phyloP scores from a whole-genome alignment of 2,888 invertebrate species.

The Andrena minutula region DNA sequence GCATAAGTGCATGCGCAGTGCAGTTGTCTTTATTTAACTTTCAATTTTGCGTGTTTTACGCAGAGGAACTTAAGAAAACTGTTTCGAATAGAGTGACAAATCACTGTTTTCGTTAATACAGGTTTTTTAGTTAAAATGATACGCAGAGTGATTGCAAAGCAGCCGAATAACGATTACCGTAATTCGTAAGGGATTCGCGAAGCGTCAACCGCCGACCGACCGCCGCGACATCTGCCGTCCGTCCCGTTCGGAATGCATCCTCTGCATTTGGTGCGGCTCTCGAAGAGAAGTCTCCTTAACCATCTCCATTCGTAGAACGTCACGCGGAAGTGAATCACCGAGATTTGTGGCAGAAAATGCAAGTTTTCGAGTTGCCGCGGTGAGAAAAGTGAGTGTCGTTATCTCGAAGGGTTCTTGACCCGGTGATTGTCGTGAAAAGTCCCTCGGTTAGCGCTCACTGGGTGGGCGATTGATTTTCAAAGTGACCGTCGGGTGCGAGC shows the following conservation, averaged over 20 bases:
- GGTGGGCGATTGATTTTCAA: constrained; percentile 72
- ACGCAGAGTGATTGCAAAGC: too few species aligned
- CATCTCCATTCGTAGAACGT: constrained; percentile 69
- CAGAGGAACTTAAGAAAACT: not conserved
- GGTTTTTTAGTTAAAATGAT: not conserved
- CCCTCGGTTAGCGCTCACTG: constrained; percentile 57
- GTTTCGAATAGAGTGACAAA: not conserved
- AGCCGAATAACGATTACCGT: not conserved
- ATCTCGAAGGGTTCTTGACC: constrained; percentile 56
- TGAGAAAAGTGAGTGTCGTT: constrained; percentile 80
- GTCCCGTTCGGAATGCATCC: constrained; percentile 57
- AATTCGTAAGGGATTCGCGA: constrained; percentile 4
- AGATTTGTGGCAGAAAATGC: constrained; percentile 71
- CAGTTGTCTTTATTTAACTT: constrained; percentile 1
- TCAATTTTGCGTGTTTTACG: not conserved
- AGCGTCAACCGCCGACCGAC: not conserved
- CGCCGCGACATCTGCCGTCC: constrained; percentile 46
- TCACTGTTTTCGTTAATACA: not conserved
- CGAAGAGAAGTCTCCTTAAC: constrained; percentile 52
- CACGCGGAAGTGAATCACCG: constrained; percentile 72
- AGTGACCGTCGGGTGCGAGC: constrained; percentile 50
- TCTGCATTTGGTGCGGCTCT: constrained; percentile 60
- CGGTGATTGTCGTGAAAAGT: constrained; percentile 63
- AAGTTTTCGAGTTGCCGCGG: constrained; percentile 73
- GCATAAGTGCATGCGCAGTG: not conserved